phyloP scores from a whole-genome alignment of 1,140 invertebrate species.

The Lasioglossum baleicum region DNA sequence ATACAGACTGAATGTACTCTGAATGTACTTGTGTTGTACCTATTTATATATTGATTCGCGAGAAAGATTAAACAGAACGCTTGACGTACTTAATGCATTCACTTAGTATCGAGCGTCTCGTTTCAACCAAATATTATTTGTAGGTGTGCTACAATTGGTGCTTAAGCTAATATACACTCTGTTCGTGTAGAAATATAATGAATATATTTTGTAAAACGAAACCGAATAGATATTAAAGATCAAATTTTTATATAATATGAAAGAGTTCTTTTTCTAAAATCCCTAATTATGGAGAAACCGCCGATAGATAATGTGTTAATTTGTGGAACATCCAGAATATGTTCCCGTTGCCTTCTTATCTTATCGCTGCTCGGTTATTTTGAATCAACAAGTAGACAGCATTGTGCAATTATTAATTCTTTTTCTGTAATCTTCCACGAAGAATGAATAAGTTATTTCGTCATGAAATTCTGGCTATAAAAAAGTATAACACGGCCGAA shows the following conservation, averaged over 20 bases:
- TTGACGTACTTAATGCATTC: background rate
- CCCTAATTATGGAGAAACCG: background rate
- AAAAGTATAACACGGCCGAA: slow-evolving; percentile 82
- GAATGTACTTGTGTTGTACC: slow-evolving; percentile 10
- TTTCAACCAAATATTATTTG: background rate
- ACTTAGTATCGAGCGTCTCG: background rate
- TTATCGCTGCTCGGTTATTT: background rate
- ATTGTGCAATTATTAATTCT: background rate
- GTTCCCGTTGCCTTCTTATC: background rate
- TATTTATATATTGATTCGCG: slow-evolving; percentile 11
- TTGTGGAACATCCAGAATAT: too few species aligned
- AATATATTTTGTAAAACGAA: background rate
- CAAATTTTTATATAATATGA: background rate
- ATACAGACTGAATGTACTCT: slow-evolving; percentile 31
- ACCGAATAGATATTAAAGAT: slow-evolving; percentile 1
- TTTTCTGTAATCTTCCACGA: background rate
- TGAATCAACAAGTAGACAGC: background rate
- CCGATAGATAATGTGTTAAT: too few species aligned
- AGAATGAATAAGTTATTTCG: background rate
- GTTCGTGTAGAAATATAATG: background rate
- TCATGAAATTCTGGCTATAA: slow-evolving; percentile 1
- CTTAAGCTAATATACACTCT: background rate
- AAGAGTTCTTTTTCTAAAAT: too few species aligned
- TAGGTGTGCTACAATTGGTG: background rate
- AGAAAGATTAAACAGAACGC: background rate